Conservation (phyloP, 2,888 invertebrate species). For the Microdon myrmicae region DNA sequence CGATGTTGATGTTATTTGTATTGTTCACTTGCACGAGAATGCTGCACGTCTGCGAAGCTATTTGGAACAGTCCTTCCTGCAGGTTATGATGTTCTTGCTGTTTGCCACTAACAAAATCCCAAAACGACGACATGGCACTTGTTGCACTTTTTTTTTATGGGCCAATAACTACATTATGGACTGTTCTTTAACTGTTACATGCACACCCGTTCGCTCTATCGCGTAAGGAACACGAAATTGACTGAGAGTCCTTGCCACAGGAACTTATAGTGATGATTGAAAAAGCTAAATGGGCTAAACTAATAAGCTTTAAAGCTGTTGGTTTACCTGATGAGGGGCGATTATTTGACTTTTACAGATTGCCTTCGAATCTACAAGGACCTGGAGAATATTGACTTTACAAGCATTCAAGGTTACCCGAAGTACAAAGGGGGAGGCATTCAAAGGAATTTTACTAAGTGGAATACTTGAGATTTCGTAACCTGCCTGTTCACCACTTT, state of each 20-base stretch:
- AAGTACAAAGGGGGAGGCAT: too few relatives aligned
- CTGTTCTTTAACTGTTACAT: background rate
- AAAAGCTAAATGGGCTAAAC: too few relatives aligned
- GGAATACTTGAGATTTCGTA: too few relatives aligned
- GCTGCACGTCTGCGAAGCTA: conserved; percentile 81
- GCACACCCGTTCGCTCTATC: conserved; percentile 7
- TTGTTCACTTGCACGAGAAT: conserved; percentile 81
- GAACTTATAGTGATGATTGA: too few relatives aligned
- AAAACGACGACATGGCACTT: conserved; percentile 71
- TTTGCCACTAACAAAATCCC: conserved; percentile 69
- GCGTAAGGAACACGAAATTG: conserved; percentile 18
- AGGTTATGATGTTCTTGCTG: conserved; percentile 71
- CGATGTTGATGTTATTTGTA: conserved; percentile 79
- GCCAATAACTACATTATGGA: background rate
- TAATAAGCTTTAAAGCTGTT: too few relatives aligned
- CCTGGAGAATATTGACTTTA: too few relatives aligned
- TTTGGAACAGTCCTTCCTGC: conserved; percentile 81
- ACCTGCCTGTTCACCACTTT: too few relatives aligned
- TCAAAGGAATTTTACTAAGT: too few relatives aligned
- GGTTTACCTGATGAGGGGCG: too few relatives aligned
- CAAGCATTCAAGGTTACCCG: too few relatives aligned
- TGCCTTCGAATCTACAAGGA: too few relatives aligned
- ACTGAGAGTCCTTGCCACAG: conserved; percentile 17
- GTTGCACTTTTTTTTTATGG: conserved; percentile 20
- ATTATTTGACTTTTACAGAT: too few relatives aligned